Conservation (phyloP, 2,888 invertebrate species). For the Glaucopsyche alexis region DNA sequence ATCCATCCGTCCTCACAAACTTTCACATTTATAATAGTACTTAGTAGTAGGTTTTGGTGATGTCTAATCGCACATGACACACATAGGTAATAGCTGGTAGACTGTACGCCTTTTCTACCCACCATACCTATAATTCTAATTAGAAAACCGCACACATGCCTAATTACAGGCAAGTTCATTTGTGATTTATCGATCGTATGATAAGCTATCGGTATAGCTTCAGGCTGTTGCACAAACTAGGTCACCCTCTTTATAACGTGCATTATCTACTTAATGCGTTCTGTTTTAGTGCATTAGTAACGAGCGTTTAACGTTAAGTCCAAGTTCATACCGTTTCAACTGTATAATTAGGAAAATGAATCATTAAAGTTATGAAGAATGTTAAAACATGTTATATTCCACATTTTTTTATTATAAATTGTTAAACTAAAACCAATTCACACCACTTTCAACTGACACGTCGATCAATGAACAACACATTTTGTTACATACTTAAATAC, state of each 20-base stretch:
- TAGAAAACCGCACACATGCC: not conserved
- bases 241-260: conserved; percentile 47
- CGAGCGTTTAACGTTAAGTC: not conserved
- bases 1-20: too few species aligned
- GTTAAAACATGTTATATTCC: too few species aligned
- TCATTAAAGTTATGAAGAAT: too few species aligned
- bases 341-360: too few species aligned
- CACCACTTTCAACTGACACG: too few species aligned
- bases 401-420: too few species aligned
- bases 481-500: too few species aligned
- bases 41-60: too few species aligned
- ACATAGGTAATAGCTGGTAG: not conserved
- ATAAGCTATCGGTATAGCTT: conserved; percentile 59
- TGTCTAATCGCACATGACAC: too few species aligned
- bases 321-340: not conserved
- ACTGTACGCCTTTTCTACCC: not conserved
- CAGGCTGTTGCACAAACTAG: conserved; percentile 49
- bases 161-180: conserved; percentile 3
- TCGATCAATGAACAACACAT: too few species aligned
- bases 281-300: conserved; percentile 19
- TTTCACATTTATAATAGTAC: too few species aligned
- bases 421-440: too few species aligned
- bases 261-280: conserved; percentile 42
- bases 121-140: not conserved
- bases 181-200: conserved; percentile 66